Conservation (phyloP, 2,797 vertebrate species). For the Stomatorhinus walkeri region DNA sequence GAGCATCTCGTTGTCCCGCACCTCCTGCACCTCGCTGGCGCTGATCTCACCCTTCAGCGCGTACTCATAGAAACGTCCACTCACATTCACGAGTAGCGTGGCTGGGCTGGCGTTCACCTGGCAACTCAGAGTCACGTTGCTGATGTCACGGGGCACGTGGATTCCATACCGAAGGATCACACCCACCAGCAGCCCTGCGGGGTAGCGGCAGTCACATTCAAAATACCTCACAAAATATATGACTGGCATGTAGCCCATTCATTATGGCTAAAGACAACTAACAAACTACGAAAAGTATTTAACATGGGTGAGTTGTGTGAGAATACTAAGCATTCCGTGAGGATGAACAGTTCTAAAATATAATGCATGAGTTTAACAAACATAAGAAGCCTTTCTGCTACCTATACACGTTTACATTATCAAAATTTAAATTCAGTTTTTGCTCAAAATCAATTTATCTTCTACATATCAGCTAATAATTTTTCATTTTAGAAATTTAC, state of each 20-base stretch:
- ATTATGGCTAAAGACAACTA: background rate
- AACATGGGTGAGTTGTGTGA: background rate
- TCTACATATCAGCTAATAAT: background rate
- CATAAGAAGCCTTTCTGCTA: background rate
- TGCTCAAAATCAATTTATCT: background rate
- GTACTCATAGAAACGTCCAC: constrained; percentile 91
- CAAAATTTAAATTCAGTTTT: background rate
- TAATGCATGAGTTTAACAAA: background rate
- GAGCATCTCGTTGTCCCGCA: constrained; percentile 94
- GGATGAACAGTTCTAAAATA: background rate
- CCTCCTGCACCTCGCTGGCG: constrained; percentile 68
- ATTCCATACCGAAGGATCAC: constrained; percentile 88
- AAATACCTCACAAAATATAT: background rate
- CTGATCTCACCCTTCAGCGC: constrained; percentile 86
- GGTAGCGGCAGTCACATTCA: background rate
- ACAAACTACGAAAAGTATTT: background rate
- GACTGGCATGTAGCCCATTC: background rate
- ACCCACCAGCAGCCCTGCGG: constrained; percentile 78
- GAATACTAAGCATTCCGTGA: background rate
- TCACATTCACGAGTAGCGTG: constrained; percentile 87
- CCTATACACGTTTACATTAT: background rate
- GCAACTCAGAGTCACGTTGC: constrained; percentile 78
- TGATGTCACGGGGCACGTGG: constrained; percentile 79
- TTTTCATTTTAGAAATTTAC: background rate
- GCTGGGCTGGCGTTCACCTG: constrained; percentile 80